Evolutionary conservation across 2,113 vertebrate species (phyloP).

Genomic region (Apeltes quadracus): DNA sequence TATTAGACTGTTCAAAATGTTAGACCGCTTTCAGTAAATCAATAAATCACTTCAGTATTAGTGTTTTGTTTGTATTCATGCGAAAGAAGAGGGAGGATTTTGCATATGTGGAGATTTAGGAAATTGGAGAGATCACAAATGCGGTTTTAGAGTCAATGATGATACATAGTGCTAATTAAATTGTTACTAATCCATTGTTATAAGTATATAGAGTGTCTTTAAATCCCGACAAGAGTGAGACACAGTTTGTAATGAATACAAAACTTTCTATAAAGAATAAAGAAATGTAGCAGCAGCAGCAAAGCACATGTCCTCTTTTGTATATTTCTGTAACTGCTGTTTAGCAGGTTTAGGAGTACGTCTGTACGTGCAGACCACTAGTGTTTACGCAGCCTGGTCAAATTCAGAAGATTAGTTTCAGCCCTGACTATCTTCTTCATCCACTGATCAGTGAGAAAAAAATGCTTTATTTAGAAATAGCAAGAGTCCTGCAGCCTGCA

Average conservation of each 20-base stretch:
- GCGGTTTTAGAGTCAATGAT: background rate
- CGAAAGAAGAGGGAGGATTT: background rate
- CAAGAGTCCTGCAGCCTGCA: conserved; percentile 78
- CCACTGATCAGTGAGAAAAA: conserved; percentile 74
- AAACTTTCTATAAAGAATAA: background rate
- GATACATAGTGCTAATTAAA: background rate
- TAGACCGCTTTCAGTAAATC: background rate
- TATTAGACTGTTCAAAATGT: background rate
- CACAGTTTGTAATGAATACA: background rate
- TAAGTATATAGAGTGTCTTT: background rate
- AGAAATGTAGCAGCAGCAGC: conserved; percentile 11
- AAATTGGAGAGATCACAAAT: conserved; percentile 7
- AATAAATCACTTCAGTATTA: background rate
- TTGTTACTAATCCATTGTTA: background rate
- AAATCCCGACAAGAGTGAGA: background rate
- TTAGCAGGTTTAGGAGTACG: conserved; percentile 44
- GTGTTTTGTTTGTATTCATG: conserved; percentile 2
- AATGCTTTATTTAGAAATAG: conserved; percentile 84
- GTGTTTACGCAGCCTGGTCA: conserved; percentile 51
- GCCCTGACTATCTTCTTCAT: conserved; percentile 69
- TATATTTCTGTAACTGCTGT: conserved; percentile 40
- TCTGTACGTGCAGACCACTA: conserved; percentile 17
- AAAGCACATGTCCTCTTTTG: conserved; percentile 16
- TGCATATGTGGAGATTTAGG: background rate
- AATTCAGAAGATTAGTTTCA: conserved; percentile 67